Base-by-base conservation (phyloP, 2,113 vertebrate genomes). In the Cyanistes caeruleus region DNA sequence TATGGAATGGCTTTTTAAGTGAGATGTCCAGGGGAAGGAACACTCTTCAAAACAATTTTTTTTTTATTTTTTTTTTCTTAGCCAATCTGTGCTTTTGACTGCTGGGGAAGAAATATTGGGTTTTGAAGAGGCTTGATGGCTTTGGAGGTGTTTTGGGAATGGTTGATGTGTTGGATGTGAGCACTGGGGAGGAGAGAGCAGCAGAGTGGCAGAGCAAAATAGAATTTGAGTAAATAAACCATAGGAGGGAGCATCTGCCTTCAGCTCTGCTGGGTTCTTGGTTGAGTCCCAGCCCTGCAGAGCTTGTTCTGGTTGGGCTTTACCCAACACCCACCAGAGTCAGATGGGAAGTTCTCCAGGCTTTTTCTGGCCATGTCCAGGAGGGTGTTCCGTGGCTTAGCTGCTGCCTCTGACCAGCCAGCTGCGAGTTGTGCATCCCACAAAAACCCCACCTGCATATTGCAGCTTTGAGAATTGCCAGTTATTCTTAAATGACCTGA, bases 381-480 rank as follows among this genome's bases (percentile, higher is more conserved):
- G 9, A 28, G 22, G 11, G 2, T 52, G 20, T 67, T 37, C 22
- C 9, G 0, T 5, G 24, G 21, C 35, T 49, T 16, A 21, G 17
- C 51, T 87, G 33, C 28, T 6, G 2, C 39, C 62, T 60, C 18
- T 25, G 16, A 23, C 27, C 25, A 15, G 33, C 46, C 56, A 39
- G 5, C 49, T n/a, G 27, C 0, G 0, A 63, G 9, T 0, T 78
- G 39, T 31, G 9, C 18, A 0, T 56, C 4, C 12, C 8, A 1
- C 49, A 37, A 9, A 55, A 69, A 5, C 16, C 24, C 3, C 22
- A n/a, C 11, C 0, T 2, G 6, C 31, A 7, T 3, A 11, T 62
- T 43, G 30, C 55, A 65, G 31, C 58, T 60, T 41, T 58, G 53
- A 55, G 67, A 15, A 8, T 5, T 81, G 27, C 17, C 24, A 11